Percentiles rank a stretch among this genome's conserved stretches.
Conservation (phyloP, 1,140 invertebrate species). For the Frieseomelitta varia region DNA sequence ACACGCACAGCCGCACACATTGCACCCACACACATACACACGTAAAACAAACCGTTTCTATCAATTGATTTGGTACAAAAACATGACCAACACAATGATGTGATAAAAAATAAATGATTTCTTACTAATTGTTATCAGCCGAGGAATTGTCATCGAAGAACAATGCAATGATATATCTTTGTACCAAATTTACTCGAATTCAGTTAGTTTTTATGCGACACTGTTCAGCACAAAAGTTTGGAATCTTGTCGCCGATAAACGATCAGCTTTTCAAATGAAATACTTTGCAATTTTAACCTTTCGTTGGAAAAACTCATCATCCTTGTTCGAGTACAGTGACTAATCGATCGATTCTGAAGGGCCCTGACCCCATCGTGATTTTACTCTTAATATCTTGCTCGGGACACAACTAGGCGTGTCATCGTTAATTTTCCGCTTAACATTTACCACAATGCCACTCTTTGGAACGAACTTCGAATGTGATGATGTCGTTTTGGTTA, state of each 20-base stretch:
- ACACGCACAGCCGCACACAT: no score
- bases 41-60: no score
- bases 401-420: conserved; percentile 49
- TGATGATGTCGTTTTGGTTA: conserved; percentile 24
- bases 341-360: conserved; percentile 56
- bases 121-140: not conserved
- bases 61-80: not conserved
- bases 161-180: no score
- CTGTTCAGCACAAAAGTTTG: not conserved
- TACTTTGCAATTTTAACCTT: not conserved
- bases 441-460: conserved; percentile 73
- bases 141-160: not conserved
- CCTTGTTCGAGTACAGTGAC: no score
- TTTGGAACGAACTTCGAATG: conserved; percentile 67
- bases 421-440: conserved; percentile 73
- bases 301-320: not conserved
- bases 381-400: conserved; percentile 67
- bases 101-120: not conserved
- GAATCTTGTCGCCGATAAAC: not conserved
- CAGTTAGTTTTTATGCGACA: not conserved
- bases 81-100: not conserved
- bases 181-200: not conserved
- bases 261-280: not conserved
- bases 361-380: conserved; percentile 78
- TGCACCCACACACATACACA: not conserved